Evolutionary conservation across 2,797 vertebrate genomes (phyloP), one percentile per base, ranked within the genome.

Genomic region (Leontopithecus rosalia): DNA sequence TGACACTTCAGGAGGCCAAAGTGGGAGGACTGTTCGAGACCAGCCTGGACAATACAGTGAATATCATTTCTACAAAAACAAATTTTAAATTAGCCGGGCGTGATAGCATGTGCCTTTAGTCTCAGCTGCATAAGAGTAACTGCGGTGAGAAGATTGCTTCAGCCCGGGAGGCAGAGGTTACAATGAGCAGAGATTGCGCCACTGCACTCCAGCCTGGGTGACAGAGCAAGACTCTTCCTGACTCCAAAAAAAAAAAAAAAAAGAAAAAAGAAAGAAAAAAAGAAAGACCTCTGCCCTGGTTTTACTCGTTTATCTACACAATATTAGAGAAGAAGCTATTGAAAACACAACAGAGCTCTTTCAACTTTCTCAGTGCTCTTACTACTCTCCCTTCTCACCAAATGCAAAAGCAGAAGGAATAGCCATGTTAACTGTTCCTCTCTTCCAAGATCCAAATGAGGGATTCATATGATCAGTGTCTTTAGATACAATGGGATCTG

Each of bases 81-180:
- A 8, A 17, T 4, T 33, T 15, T 64, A 1, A 67, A n/a, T 9
- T n/a, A n/a, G 33, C 33, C 15, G 0, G 33, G 33, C 7, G 1
- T 67, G 33, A 33, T 19, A 33, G 33, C 61, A 67, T 67, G 33
- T 67, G 61, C 33, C 61, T 67, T 3, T 8, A n/a, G 61, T 67
- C 61, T 67, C 33, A 67, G 61, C 61, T n/a, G n/a, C 15, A n/a
- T 8, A n/a, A 67, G 61, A 67, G 33, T 17, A 33, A 19, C 61
- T n/a, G 64, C 17, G 15, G 64, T n/a, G 64, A 67, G 61, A 8
- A n/a, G 33, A 67, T 67, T 15, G 0, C 61, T 67, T 67, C 33
- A 67, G 33, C 15, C 61, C 7, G 7, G 33, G 61, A n/a, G 61
- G 61, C 61, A 67, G 61, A 67, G 61, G 15, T n/a, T 67, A 67